phyloP scores from a whole-genome alignment of 2,113 vertebrate genomes.

The Neolamprologus longior region DNA sequence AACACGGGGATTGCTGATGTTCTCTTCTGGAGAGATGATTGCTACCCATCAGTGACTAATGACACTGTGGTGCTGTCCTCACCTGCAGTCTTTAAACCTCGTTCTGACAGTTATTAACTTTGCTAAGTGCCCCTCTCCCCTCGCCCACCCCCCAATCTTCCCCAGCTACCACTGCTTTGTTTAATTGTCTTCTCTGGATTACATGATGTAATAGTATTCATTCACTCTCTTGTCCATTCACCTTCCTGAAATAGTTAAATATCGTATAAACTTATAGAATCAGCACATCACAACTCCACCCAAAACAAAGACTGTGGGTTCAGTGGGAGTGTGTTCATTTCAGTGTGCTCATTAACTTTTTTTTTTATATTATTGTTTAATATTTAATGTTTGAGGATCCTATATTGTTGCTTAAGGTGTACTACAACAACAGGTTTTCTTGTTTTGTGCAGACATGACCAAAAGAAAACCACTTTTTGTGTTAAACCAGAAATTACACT shows the following conservation, averaged over 20 bases:
- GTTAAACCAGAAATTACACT: neutral
- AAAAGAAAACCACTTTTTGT: neutral
- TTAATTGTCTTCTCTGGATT: neutral
- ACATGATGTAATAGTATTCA: neutral
- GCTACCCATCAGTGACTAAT: conserved; percentile 1
- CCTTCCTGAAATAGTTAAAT: neutral
- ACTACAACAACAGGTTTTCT: neutral
- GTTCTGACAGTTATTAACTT: neutral
- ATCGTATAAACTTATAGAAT: neutral
- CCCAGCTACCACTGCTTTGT: neutral
- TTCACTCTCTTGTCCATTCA: neutral
- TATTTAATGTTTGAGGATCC: neutral
- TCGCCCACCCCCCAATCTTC: neutral
- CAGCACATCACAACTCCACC: neutral
- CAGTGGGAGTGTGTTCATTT: neutral
- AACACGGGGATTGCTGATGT: neutral
- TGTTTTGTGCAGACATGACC: neutral
- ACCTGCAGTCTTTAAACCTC: neutral
- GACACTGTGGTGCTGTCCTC: neutral
- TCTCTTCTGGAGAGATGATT: neutral
- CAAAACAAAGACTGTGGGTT: neutral
- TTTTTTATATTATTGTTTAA: neutral
- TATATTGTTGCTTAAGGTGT: neutral
- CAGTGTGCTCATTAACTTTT: neutral
- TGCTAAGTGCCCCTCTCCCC: neutral